Evolutionary conservation across 2,888 invertebrate genomes (phyloP), one percentile per base, ranked within the genome.

Genomic region (Alitta virens): DNA sequence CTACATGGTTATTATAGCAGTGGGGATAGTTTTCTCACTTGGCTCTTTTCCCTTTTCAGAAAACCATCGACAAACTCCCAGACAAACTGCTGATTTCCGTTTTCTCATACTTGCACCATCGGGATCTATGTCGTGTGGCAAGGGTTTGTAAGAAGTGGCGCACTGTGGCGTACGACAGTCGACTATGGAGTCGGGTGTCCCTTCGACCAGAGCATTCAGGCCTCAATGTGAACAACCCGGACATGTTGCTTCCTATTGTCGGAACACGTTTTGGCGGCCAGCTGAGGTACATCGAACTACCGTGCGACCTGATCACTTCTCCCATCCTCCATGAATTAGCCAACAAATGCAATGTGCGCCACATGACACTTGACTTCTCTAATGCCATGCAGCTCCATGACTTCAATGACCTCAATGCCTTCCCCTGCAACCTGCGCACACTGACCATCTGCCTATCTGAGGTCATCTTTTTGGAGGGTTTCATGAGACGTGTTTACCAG

Each of bases 401-500:
- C 81, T 99, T 99, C 86, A 97, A 96, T 71, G 96, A 96, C 84
- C 90, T 99, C 87, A 94, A 98, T 84, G 92, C 95, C 21, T 99
- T 99, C 80, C 99, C 99, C 1, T 96, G 98, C 12, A 96, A 98
- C 82, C 85, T 99, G 63, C 89, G 90, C 52, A 96, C 95, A 82
- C 87, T 97, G 84, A 93, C 94, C 81, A 92, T 99, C 77, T 99
- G 99, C 72, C 85, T 99, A 46, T 97, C 96, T 0, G 99, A 99
- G 83, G 97, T 99, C 69, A 99, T 99, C 83, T 99, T 99, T 85
- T 94, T 99, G 91, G 99, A 99, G 82, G 99, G 99, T 16, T 99
- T 99, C 82, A 97, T 99, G 94, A 85, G 99, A 71, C 96, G 99
- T 84, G 99, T 99, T 68, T 99, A 99, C 84, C 98, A 98, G 82